Conservation (phyloP, 2,888 invertebrate genomes). For the Cephalotes varians region DNA sequence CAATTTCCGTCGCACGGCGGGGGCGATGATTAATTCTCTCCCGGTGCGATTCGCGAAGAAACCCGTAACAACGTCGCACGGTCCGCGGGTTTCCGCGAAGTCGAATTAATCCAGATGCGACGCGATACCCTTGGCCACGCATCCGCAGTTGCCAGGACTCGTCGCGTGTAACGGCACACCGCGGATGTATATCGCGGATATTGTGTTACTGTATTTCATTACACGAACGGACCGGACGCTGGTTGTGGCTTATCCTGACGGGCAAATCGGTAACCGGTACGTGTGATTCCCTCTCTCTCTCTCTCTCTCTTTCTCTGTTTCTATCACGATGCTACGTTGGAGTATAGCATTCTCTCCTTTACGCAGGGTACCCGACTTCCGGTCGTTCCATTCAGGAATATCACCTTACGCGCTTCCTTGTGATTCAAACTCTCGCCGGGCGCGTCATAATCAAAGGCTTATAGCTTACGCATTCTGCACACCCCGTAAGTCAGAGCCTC, state of each 20-base stretch:
- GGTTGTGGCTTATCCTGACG: slow-evolving; percentile 74
- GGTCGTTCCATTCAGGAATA: slow-evolving; percentile 79
- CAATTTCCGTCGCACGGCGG: slow-evolving; percentile 44
- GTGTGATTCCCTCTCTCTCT: slow-evolving; percentile 26
- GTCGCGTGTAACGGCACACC: slow-evolving; percentile 79
- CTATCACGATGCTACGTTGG: slow-evolving; percentile 24
- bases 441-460: slow-evolving; percentile 74
- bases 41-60: slow-evolving; percentile 28
- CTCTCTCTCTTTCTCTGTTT: slow-evolving; percentile 28
- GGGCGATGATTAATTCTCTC: slow-evolving; percentile 47
- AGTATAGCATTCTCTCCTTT: slow-evolving; percentile 67
- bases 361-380: slow-evolving; percentile 77
- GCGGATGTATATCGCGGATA: slow-evolving; percentile 81
- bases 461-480: slow-evolving; percentile 42
- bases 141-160: slow-evolving; percentile 36
- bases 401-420: slow-evolving; percentile 79
- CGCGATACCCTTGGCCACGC: slow-evolving; percentile 72
- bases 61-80: slow-evolving; percentile 18
- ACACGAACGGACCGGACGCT: slow-evolving; percentile 78
- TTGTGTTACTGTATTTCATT: slow-evolving; percentile 85
- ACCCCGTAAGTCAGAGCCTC: slow-evolving; percentile 56
- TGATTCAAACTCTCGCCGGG: slow-evolving; percentile 70
- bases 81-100: slow-evolving; percentile 57
- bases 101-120: slow-evolving; percentile 72
- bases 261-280: slow-evolving; percentile 58